Evolutionary conservation across 2,888 invertebrate species (phyloP), one percentile per base, ranked within the genome.

Genomic region (Unio delphinus): DNA sequence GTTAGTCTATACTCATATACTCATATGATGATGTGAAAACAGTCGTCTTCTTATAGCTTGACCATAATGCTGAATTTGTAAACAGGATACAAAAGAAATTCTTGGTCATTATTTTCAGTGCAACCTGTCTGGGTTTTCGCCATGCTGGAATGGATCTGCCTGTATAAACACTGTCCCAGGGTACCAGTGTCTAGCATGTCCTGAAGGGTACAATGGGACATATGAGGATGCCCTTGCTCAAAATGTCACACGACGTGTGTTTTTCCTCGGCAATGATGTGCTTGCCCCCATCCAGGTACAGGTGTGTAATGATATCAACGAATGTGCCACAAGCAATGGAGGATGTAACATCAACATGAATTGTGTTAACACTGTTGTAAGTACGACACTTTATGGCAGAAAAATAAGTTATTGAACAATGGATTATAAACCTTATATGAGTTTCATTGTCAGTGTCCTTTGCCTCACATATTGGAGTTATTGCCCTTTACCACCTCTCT

Each of bases 311-410:
- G 83, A 83, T 66, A 61, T 81, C 7, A 71, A 83, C 34, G 83
- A 83, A 68, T 85, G 84, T 71, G 65, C 69, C 11, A 65, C 57
- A 1, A 67, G 82, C 64, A 80, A 84, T 69, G 84, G 84, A 0
- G 81, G 84, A n/a, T 86, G 86, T 78, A 83, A 84, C 64, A 28
- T 68, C 1, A 74, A 79, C 30, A 72, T 81, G 59, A 69, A 72
- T 15, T 86, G 86, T 71, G 65, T 73, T n/a, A 85, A 86, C 65
- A 84, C 83, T n/a, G 63, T 73, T 6, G 85, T 84, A 71, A 72
- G 82, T 76, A 57, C 4, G 54, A n/a, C 20, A 45, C 15, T 11
- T 45, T 15, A 45, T 45, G 45, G 45, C 15, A 45, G 15, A 11
- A 34, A 45, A 45, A 11, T 3, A 45, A 45, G 45, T 3, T 45